Percentiles rank a stretch among this genome's conserved stretches.
These are phyloP conservation scores for Panorpa germanica DNA, from an alignment of 2,888 invertebrate species.

Conservation along the genomic window DNA sequence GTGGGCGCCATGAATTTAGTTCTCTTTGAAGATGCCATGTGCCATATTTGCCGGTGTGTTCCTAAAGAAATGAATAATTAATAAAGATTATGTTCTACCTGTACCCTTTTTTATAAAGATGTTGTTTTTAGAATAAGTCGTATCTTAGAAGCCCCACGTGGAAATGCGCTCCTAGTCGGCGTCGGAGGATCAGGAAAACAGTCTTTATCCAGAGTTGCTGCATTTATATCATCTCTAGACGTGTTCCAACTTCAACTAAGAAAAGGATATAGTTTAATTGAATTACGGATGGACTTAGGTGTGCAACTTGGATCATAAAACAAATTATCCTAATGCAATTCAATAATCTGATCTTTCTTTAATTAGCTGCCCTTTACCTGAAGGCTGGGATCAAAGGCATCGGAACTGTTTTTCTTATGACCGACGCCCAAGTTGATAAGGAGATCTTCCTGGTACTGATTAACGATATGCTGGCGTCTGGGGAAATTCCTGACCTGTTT, in stretches of 20 bases:
- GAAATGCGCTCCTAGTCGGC: constrained; percentile 84
- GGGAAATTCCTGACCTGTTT: constrained; percentile 83
- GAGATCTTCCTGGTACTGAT: constrained; percentile 80
- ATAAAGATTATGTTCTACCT: not conserved
- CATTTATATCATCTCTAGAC: constrained; percentile 79
- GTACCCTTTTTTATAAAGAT: not conserved
- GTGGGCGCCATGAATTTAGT: constrained; percentile 87
- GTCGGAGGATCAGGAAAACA: constrained; percentile 95
- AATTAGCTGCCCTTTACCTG: constrained; percentile 48
- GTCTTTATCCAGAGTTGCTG: constrained; percentile 70
- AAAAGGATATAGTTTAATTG: constrained; percentile 69
- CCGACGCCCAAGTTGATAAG: constrained; percentile 84
- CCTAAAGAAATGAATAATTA: constrained; percentile 12
- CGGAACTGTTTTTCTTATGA: constrained; percentile 77
- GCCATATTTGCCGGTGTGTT: constrained; percentile 77
- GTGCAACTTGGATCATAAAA: constrained; percentile 10
- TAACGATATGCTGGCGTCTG: constrained; percentile 85
- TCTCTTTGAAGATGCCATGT: constrained; percentile 89
- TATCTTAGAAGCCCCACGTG: constrained; percentile 79
- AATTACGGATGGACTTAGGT: constrained; percentile 54
- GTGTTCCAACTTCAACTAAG: constrained; percentile 83
- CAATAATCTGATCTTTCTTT: too few species aligned
- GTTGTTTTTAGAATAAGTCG: constrained; percentile 54
- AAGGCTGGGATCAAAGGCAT: constrained; percentile 80
- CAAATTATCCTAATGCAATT: constrained; percentile 3